These are phyloP conservation scores for Drosophila barbarae DNA, from an alignment of 2,888 invertebrate species.

Conservation along the genomic window DNA sequence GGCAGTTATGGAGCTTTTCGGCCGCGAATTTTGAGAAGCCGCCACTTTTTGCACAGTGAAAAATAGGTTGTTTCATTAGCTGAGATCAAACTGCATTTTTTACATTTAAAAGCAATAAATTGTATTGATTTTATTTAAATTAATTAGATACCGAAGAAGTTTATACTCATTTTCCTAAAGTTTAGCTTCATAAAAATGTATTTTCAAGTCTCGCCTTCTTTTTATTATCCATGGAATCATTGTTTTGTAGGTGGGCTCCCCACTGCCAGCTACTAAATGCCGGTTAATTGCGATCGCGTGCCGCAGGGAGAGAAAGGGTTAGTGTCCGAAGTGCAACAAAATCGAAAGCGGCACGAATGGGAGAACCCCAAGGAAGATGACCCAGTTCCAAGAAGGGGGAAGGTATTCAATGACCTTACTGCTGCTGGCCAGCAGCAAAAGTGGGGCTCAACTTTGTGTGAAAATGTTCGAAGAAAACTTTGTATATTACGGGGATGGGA, in stretches of 20 bases:
- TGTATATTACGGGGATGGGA: slow-evolving; percentile 31
- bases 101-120: not conserved
- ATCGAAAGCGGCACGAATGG: slow-evolving; percentile 37
- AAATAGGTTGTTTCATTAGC: not conserved
- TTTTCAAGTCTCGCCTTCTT: not conserved
- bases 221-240: slow-evolving; percentile 1
- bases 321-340: slow-evolving; percentile 40
- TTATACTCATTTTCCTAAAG: not conserved
- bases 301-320: slow-evolving; percentile 31
- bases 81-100: not conserved
- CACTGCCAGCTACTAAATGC: slow-evolving; percentile 24
- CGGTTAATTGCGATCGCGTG: slow-evolving; percentile 41
- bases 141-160: not conserved
- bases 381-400: slow-evolving; percentile 27
- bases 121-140: not conserved
- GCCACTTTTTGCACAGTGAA: not conserved
- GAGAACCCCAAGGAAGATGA: slow-evolving; percentile 20
- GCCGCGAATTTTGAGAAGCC: slow-evolving; percentile 9
- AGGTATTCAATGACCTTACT: slow-evolving; percentile 32
- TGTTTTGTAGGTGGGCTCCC: slow-evolving; percentile 2
- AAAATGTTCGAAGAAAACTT: slow-evolving; percentile 41
- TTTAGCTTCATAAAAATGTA: not conserved
- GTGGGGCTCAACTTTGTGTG: slow-evolving; percentile 40
- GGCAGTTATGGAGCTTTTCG: slow-evolving; percentile 34
- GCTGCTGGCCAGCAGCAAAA: slow-evolving; percentile 34